phyloP scores from a whole-genome alignment of 92 coral and sea anemone genomes.

The Porites lobata region DNA sequence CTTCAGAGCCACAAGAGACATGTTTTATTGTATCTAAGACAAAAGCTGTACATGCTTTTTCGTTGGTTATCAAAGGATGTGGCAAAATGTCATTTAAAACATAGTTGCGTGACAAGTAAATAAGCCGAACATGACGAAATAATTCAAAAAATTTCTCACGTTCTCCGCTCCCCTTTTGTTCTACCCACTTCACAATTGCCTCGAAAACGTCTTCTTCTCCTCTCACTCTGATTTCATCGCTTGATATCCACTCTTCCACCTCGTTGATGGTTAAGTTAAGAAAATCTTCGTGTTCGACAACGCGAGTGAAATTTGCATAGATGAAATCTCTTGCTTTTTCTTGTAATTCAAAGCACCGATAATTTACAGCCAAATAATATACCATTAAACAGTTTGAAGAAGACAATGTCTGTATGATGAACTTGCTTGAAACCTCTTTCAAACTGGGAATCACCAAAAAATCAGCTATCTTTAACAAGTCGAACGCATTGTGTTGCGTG shows the following conservation, averaged over 20 bases:
- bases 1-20: neutral
- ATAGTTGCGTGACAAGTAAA: neutral
- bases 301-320: neutral
- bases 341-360: neutral
- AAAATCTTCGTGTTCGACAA: neutral
- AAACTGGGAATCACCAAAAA: neutral
- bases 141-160: neutral
- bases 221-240: neutral
- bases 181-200: neutral
- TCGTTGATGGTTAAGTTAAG: neutral
- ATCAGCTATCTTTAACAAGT: neutral
- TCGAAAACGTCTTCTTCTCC: neutral
- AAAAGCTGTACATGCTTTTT: neutral
- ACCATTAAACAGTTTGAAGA: neutral
- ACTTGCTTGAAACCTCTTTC: neutral
- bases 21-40: neutral
- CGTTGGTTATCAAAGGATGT: neutral
- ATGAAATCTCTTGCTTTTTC: neutral
- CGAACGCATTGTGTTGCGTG: neutral
- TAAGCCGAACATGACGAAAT: conserved; percentile 1
- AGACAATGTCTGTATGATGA: neutral
- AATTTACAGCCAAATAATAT: conserved; percentile 5
- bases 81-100: neutral
- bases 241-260: neutral
- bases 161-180: neutral